Evolutionary conservation across 2,797 vertebrate species (phyloP), one percentile per base, ranked within the genome.

Genomic region (Chrysocyon brachyurus): DNA sequence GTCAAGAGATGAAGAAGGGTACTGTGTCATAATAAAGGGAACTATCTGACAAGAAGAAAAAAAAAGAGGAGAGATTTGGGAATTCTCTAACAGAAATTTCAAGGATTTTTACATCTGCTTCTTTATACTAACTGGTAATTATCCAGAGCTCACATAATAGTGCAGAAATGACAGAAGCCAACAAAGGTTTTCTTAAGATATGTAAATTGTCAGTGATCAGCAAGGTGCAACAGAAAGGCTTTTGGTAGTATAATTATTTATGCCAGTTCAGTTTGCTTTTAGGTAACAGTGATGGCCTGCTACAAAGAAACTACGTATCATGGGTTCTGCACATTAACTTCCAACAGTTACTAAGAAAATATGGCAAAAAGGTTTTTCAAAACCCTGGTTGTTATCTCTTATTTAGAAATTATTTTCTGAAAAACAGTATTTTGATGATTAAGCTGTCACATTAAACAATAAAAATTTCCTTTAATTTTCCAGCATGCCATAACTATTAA

Each of bases 51-150:
- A 46, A 46, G 40, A 46, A 46, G 40, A 46, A 46, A 46, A 46
- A 46, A 40, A 46, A 99, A 99, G 99, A 98, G 97, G 98, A 98
- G 98, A 98, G 98, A 99, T 99, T 98, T 99, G 98, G 98, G 98
- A 98, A 99, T 99, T 99, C 98, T 99, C 98, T 99, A 99, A 99
- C 98, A 98, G 98, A 99, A 99, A 99, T 99, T 99, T 99, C 98
- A 99, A 99, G 98, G 98, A 98, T 98, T 98, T 91, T 98, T 98
- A 98, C 98, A 99, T 99, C 98, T 98, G 98, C 98, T 98, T 99
- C 98, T 98, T 99, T 99, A 99, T 98, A 99, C 99, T 99, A 99
- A 99, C 98, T 99, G 98, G 98, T 99, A 99, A 99, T 99, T 99
- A 99, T 99, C 98, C 98, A 99, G 98, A 99, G 99, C 98, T 98